Evolutionary conservation across 2,888 invertebrate genomes (phyloP).

Genomic region (Erebia palarica): DNA sequence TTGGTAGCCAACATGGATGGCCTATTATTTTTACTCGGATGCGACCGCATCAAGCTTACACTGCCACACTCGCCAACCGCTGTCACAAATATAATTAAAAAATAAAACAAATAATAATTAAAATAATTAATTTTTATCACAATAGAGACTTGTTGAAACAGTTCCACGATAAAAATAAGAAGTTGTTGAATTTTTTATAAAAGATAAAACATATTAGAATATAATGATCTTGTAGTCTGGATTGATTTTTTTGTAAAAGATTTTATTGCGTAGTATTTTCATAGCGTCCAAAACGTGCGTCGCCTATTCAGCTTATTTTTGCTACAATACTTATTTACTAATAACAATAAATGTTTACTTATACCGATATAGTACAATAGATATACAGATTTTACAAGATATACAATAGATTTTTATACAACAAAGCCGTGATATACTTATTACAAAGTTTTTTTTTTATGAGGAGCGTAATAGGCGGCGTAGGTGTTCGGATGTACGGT

Average conservation of each 20-base stretch:
- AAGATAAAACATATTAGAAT: conserved; percentile 78
- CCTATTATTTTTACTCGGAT: conserved; percentile 65
- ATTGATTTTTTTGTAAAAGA: conserved; percentile 79
- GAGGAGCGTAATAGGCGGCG: conserved; percentile 65
- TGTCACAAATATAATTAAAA: conserved; percentile 57
- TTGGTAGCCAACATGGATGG: conserved; percentile 80
- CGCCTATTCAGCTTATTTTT: conserved; percentile 75
- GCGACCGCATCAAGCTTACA: conserved; percentile 56
- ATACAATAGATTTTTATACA: conserved; percentile 73
- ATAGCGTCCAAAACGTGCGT: conserved; percentile 54
- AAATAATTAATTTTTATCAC: conserved; percentile 67
- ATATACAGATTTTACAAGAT: conserved; percentile 63
- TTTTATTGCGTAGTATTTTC: conserved; percentile 67
- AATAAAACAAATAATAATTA: conserved; percentile 27
- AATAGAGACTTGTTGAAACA: conserved; percentile 79
- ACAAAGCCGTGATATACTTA: conserved; percentile 64
- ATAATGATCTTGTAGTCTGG: conserved; percentile 82
- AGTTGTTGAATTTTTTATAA: conserved; percentile 81
- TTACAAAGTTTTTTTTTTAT: conserved; percentile 63
- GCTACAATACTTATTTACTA: conserved; percentile 75
- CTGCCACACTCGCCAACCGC: conserved; percentile 81
- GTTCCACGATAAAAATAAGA: conserved; percentile 79
- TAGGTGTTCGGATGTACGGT: conserved; percentile 56
- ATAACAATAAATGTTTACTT: conserved; percentile 65
- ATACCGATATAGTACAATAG: conserved; percentile 68